A percentile compares a stretch with the other conserved stretches of the same genome.
Evolutionary conservation across 2,113 vertebrate species (phyloP).

Genomic region (Leiothrix lutea): DNA sequence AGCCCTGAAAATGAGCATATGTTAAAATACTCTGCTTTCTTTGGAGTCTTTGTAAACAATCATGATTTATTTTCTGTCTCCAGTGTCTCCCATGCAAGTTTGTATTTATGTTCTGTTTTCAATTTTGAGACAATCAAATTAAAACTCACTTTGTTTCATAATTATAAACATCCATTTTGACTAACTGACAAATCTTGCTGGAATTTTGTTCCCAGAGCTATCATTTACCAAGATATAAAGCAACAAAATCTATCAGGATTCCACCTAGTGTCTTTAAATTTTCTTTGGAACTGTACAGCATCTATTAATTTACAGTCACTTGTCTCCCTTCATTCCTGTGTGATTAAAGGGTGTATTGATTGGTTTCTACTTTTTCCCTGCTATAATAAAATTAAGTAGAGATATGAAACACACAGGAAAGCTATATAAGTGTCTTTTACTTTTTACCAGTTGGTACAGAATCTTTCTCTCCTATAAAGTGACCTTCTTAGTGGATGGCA

Average conservation of each 20-base stretch:
- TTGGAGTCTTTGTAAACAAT: not conserved
- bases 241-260: not conserved
- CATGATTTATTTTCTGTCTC: constrained; percentile 3
- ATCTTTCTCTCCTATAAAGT: not conserved
- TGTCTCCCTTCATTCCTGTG: not conserved
- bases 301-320: not conserved
- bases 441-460: not conserved
- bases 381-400: not conserved
- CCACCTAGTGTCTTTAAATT: not conserved
- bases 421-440: not conserved
- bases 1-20: not conserved
- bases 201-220: constrained; percentile 35
- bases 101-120: constrained; percentile 17
- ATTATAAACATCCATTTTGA: constrained; percentile 39
- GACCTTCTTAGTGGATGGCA: not conserved
- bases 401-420: not conserved
- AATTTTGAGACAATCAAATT: constrained; percentile 31
- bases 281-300: not conserved
- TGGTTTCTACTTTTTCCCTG: not conserved
- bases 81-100: not conserved
- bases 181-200: constrained; percentile 24
- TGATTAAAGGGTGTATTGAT: not conserved
- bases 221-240: not conserved
- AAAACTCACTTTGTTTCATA: constrained; percentile 26
- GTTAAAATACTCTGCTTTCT: not conserved